These are phyloP conservation scores for Microplitis manilae DNA, from an alignment of 2,888 invertebrate species.

Conservation along the genomic window DNA sequence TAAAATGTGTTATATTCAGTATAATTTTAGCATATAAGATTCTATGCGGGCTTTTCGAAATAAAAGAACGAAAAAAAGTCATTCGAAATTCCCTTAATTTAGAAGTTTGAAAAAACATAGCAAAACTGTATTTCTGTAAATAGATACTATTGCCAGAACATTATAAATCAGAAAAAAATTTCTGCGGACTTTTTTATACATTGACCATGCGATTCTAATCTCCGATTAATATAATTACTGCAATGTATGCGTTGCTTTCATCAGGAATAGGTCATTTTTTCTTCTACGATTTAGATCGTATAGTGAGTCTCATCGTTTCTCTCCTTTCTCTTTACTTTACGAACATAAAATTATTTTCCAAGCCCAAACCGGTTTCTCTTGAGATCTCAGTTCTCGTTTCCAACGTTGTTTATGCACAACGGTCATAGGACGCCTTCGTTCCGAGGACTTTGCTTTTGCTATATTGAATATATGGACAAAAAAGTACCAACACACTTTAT, in stretches of 20 bases:
- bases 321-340: slow-evolving; percentile 41
- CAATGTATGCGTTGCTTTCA: background rate
- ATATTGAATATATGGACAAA: background rate
- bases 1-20: no score
- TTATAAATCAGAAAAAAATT: background rate
- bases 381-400: slow-evolving; percentile 66
- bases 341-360: slow-evolving; percentile 68
- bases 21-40: no score
- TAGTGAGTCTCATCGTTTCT: slow-evolving; percentile 26
- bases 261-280: slow-evolving; percentile 23
- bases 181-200: background rate
- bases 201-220: background rate
- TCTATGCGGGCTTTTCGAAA: no score
- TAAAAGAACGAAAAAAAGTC: no score
- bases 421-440: slow-evolving; percentile 67
- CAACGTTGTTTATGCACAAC: slow-evolving; percentile 65
- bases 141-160: no score
- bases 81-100: no score
- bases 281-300: slow-evolving; percentile 9
- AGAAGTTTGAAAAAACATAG: no score
- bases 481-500: background rate
- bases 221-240: background rate
- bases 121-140: no score
- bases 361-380: slow-evolving; percentile 63
- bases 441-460: slow-evolving; percentile 48